These are phyloP conservation scores for Euproctis similis DNA, from an alignment of 2,888 invertebrate genomes.

Conservation along the genomic window DNA sequence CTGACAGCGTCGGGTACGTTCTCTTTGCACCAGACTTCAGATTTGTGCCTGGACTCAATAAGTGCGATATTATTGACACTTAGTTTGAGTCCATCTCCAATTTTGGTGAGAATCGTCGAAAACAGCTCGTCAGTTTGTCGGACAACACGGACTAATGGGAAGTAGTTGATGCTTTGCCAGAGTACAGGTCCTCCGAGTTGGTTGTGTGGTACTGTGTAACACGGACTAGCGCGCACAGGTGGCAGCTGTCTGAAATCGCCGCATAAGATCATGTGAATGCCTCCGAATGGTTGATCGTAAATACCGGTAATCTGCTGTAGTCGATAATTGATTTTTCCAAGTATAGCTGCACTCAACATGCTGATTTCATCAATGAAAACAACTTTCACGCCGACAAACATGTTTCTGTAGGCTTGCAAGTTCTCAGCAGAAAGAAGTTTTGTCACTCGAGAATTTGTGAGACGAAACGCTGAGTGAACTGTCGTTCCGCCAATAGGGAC, in stretches of 20 bases:
- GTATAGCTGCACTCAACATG: too few species aligned
- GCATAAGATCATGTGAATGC: too few species aligned
- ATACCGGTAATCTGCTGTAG: too few species aligned
- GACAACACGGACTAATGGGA: constrained; percentile 26
- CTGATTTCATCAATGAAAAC: too few species aligned
- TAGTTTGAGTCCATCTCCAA: constrained; percentile 20
- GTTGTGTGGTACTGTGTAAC: constrained; percentile 7
- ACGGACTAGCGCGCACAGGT: constrained; percentile 21
- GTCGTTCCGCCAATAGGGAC: constrained; percentile 34
- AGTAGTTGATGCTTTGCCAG: constrained; percentile 39
- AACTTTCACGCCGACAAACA: too few species aligned
- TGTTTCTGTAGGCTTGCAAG: too few species aligned
- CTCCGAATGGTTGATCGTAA: too few species aligned
- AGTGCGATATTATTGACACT: constrained; percentile 15
- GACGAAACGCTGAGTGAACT: too few species aligned
- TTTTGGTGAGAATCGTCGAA: constrained; percentile 31
- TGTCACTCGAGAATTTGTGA: too few species aligned
- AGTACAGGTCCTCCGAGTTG: constrained; percentile 20
- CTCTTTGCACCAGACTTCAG: constrained; percentile 20
- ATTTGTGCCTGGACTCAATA: constrained; percentile 28
- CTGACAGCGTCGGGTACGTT: constrained; percentile 11
- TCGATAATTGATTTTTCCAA: too few species aligned
- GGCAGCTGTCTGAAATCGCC: constrained; percentile 36
- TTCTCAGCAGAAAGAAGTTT: too few species aligned
- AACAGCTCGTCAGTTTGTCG: constrained; percentile 23